Conservation (phyloP, 2,797 vertebrate species). For the Echeneis naucrates region DNA sequence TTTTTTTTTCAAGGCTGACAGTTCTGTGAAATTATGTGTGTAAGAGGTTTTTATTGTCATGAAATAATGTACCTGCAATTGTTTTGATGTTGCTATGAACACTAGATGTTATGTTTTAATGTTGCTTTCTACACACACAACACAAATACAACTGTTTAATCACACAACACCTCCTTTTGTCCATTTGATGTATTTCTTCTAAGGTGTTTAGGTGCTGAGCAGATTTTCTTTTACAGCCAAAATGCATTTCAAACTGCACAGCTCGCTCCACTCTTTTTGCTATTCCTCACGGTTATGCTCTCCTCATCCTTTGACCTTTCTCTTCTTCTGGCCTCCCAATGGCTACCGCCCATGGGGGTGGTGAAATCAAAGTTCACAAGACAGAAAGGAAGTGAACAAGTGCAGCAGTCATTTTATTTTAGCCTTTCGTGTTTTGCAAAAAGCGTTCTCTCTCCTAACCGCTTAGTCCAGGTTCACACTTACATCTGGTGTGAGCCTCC, state of each 20-base stretch:
- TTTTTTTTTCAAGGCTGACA: conserved; percentile 35
- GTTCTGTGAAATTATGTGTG: conserved; percentile 17
- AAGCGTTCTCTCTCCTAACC: conserved; percentile 9
- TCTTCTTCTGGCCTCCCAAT: conserved; percentile 39
- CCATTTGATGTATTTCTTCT: conserved; percentile 17
- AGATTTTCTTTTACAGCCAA: neutral
- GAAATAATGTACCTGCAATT: conserved; percentile 43
- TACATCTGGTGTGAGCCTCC: too few species aligned
- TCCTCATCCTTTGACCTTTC: conserved; percentile 53
- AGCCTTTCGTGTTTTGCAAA: conserved; percentile 63
- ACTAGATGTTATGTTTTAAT: conserved; percentile 47
- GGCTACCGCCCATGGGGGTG: conserved; percentile 30
- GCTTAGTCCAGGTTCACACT: too few species aligned
- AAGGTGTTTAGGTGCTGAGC: conserved; percentile 23
- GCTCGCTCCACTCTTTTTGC: neutral
- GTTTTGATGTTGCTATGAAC: conserved; percentile 45
- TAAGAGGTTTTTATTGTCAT: conserved; percentile 16
- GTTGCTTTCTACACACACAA: conserved; percentile 27
- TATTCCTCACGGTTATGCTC: conserved; percentile 26
- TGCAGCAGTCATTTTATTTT: conserved; percentile 45
- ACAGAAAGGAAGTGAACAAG: conserved; percentile 47
- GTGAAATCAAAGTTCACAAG: conserved; percentile 52
- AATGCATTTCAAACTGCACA: conserved; percentile 26
- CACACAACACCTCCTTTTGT: conserved; percentile 19
- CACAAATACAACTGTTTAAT: conserved; percentile 34